These are phyloP conservation scores for Agrenia bidenticulata DNA, from an alignment of 2,888 invertebrate genomes.

Conservation along the genomic window DNA sequence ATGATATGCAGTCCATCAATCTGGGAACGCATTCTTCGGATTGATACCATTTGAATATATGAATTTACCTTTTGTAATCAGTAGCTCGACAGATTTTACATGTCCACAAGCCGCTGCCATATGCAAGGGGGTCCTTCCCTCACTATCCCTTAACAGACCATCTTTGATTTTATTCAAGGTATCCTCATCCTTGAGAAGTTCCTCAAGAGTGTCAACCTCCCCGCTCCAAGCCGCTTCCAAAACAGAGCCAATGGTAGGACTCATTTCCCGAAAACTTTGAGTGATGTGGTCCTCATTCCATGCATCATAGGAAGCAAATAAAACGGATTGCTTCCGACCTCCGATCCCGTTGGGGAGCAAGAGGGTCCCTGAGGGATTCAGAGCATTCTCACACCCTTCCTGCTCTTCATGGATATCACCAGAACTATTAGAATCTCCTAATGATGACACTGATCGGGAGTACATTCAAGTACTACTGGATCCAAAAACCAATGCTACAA, in stretches of 20 bases:
- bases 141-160: conserved; percentile 19
- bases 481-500: no score
- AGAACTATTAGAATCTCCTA: no score
- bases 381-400: conserved; percentile 37
- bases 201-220: conserved; percentile 25
- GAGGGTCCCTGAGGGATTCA: conserved; percentile 30
- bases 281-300: conserved; percentile 46
- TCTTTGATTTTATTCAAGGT: conserved; percentile 16
- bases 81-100: conserved; percentile 36
- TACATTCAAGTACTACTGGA: no score
- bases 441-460: no score
- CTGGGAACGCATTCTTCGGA: no score
- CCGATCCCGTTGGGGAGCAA: conserved; percentile 8
- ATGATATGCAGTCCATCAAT: no score
- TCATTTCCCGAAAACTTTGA: conserved; percentile 41
- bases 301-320: conserved; percentile 39
- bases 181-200: conserved; percentile 24
- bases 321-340: conserved; percentile 42
- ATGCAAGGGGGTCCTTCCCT: conserved; percentile 38
- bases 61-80: conserved; percentile 40
- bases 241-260: conserved; percentile 33
- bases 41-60: no score
- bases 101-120: conserved; percentile 47
- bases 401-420: not conserved
- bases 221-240: conserved; percentile 49